Evolutionary conservation across 2,888 invertebrate species (phyloP), one percentile per base, ranked within the genome.

Genomic region (Polyommatus iphigenia): DNA sequence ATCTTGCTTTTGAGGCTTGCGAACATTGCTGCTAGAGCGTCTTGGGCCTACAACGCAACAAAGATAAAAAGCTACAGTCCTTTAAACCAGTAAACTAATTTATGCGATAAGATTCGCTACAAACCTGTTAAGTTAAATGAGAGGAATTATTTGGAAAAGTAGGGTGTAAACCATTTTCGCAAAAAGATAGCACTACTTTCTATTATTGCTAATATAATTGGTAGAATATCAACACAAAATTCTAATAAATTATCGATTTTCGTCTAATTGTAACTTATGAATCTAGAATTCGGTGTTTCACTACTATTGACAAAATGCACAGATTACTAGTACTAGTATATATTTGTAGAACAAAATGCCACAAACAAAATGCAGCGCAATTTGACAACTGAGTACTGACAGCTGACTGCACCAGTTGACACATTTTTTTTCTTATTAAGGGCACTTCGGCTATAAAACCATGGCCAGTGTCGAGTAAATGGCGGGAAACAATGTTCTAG

Each of bases 1-100:
- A 98, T 98, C 94, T 98, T 98, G 91, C 97, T 98, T 91, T 98
- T 98, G 82, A 98, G 92, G 85, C 97, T 97, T 77, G 97, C 96
- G 90, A 98, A 98, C 98, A 98, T 98, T 87, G 87, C 81, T 59
- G 59, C 24, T 54, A 75, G 18, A 29, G 46, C 24, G 6, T 20
- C 2, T 50, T 75, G 18, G 24, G 29, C 6, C 50, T 50, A 75
- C 54, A 75, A 75, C 5, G 24, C 1, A 77, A 77, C 24, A 41
- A 20, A 77, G 67, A 77, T 77, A 77, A 67, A 62, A 15, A 67
- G 20, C 73, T 73, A 46, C 41, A 46, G 20, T 41, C 7, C 24
- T 8, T 8, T 3, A 75, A 75, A 73, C 20, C 13, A 50, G 75
- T 54, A 54, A 50, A 75, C 75, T 50, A 75, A 75, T 54, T 32